These are phyloP conservation scores for Hyperoodon ampullatus DNA, from an alignment of 2,113 vertebrate species.

Conservation along the genomic window DNA sequence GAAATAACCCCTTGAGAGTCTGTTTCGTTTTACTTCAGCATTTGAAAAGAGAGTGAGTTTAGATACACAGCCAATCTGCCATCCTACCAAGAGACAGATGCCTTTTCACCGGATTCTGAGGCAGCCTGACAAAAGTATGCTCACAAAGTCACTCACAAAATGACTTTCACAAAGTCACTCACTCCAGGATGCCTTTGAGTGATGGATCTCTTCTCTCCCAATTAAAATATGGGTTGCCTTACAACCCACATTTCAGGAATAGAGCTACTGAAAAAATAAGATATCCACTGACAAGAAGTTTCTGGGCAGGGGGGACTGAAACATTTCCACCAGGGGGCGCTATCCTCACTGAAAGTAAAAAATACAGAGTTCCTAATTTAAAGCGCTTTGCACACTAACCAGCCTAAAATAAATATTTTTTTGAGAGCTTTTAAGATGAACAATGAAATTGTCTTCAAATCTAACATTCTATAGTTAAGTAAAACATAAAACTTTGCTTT, in stretches of 20 bases:
- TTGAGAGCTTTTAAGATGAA: not conserved
- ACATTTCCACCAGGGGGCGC: constrained; percentile 49
- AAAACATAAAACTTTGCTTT: not conserved
- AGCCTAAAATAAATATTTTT: not conserved
- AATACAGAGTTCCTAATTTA: not conserved
- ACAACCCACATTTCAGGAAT: not conserved
- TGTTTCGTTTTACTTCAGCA: not conserved
- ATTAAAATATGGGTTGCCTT: not conserved
- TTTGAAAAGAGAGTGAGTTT: not conserved
- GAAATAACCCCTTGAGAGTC: not conserved
- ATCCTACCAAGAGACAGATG: not conserved
- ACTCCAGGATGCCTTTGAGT: not conserved
- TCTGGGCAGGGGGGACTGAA: not conserved
- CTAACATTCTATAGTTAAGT: not conserved
- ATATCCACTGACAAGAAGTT: no score
- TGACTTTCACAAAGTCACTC: not conserved
- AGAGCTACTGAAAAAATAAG: not conserved
- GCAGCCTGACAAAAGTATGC: not conserved
- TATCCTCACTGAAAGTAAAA: not conserved
- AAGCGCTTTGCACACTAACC: not conserved
- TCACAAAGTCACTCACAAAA: not conserved
- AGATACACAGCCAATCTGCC: not conserved
- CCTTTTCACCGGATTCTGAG: not conserved
- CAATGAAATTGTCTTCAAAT: not conserved
- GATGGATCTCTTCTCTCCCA: not conserved